Base-by-base conservation (phyloP, 1,140 invertebrate species). In the Atta cephalotes region DNA sequence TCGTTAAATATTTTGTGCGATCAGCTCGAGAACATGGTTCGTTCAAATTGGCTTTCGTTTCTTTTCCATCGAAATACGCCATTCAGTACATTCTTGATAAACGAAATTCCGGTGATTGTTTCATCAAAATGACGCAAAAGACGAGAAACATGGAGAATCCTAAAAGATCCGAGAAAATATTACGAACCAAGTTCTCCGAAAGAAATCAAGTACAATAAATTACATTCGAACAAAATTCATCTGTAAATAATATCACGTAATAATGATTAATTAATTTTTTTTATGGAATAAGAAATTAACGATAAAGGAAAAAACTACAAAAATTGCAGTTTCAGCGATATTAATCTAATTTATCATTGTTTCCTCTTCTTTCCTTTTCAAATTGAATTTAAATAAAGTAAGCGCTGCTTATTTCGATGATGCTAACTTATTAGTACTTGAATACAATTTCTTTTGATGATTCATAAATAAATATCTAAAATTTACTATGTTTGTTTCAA, bases 131-230 rank as follows among this genome's bases (percentile, higher is more conserved):
- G 28, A 2, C 25, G 14, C 21, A 16, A 25, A 62, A 62, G 28
- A 25, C 53, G 14, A 82, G 16, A 25, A 58, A 18, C 7, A n/a
- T 12, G 14, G 10, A n/a, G 12, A 12, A 28, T 39, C 28, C 2
- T 65, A 21, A 76, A 68, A 62, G 4, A 39, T 53, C 21, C 63
- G 28, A 76, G 12, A 28, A 56, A 35, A 84, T 51, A 16, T n/a
- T 56, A 31, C 56, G 72, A 92, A 88, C 77, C 89, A 92, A 90
- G 82, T 92, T 89, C 58, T 85, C 45, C 60, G 68, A 76, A 58
- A 87, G 72, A 45, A 31, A 65, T 62, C 68, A 88, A 91, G 90
- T 91, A 86, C 88, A 89, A 90, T 78, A 82, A 77, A 74, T 63
- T 58, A 66, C 35, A 28, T 77, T 87, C 79, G 74, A 88, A 84